Conservation (phyloP, 2,113 vertebrate genomes). For the Pseudopodoces humilis region DNA sequence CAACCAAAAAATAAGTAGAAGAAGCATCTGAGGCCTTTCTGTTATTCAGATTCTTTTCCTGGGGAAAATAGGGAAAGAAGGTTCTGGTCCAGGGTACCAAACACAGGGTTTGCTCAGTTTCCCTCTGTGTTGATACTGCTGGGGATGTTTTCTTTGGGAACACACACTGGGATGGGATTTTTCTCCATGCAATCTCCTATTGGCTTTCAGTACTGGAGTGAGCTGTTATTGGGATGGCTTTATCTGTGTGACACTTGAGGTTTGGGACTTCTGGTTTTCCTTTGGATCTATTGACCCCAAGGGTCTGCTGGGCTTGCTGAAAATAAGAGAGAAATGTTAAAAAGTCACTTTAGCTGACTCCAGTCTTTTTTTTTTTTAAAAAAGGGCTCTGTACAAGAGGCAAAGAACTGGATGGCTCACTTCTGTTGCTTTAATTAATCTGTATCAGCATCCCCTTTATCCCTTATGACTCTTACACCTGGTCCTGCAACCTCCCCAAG, state of each 20-base stretch:
- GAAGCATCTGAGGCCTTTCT: background rate
- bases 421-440: background rate
- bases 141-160: background rate
- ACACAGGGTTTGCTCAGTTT: background rate
- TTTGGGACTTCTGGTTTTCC: background rate
- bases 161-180: background rate
- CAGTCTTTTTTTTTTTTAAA: background rate
- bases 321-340: background rate
- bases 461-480: background rate
- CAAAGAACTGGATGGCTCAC: fast-evolving
- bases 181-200: background rate
- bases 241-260: fast-evolving
- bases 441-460: background rate
- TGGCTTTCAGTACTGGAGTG: background rate
- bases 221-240: background rate
- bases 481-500: background rate
- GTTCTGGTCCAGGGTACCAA: background rate
- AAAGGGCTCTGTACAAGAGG: background rate
- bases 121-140: background rate
- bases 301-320: background rate
- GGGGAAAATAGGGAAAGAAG: background rate
- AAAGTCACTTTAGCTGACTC: background rate
- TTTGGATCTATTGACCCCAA: background rate
- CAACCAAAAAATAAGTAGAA: background rate
- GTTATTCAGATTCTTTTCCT: background rate